A percentile compares a stretch with the other conserved stretches of the same genome.
Evolutionary conservation across 2,113 vertebrate species (phyloP).

Genomic region (Silurus glanis): DNA sequence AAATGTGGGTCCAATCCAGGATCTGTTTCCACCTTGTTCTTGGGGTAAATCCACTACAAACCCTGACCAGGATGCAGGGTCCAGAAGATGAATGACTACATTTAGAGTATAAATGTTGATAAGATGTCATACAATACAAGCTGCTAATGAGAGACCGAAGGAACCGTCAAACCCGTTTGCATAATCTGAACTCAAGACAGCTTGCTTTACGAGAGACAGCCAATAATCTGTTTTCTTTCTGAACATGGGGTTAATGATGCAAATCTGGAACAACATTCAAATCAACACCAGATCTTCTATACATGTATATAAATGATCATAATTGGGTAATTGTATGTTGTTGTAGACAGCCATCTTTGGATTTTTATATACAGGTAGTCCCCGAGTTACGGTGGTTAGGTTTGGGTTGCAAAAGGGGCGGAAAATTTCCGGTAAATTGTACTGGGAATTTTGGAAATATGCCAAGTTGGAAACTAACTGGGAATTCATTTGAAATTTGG

Average conservation of each 20-base stretch:
- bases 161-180: neutral
- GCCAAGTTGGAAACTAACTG: no score
- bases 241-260: neutral
- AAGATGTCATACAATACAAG: neutral
- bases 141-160: neutral
- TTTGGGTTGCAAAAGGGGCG: no score
- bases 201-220: neutral
- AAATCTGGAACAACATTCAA: neutral
- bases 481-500: no score
- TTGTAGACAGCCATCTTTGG: neutral
- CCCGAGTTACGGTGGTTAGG: no score
- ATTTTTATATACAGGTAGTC: no score
- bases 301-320: neutral
- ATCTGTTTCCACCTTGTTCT: neutral
- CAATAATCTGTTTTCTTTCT: neutral
- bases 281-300: neutral
- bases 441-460: no score
- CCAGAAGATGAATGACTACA: neutral
- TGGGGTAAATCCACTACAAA: neutral
- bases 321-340: neutral
- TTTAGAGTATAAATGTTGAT: neutral
- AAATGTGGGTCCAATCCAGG: neutral
- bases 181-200: neutral
- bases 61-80: neutral
- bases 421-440: no score